Evolutionary conservation across 2,797 vertebrate species (phyloP).

Genomic region (Macrochelys suwanniensis): DNA sequence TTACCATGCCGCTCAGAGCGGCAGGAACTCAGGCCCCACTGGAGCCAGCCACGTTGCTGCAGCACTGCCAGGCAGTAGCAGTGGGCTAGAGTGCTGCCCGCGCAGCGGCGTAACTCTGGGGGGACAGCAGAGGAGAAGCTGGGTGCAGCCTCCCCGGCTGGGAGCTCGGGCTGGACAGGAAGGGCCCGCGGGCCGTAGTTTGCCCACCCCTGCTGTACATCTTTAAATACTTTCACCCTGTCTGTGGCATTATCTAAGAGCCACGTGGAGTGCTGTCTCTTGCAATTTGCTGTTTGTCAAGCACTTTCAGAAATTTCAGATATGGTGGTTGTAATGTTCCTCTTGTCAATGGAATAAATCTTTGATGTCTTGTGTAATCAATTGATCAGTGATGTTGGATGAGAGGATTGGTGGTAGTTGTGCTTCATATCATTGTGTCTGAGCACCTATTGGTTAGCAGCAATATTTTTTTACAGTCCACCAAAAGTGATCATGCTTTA

Average conservation of each 20-base stretch:
- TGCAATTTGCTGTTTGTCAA: neutral
- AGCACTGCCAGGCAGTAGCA: too few relatives aligned
- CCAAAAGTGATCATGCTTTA: neutral
- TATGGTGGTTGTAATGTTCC: neutral
- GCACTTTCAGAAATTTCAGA: neutral
- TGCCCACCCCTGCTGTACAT: neutral
- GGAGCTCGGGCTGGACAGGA: too few relatives aligned
- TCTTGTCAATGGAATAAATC: neutral
- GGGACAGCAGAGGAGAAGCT: too few relatives aligned
- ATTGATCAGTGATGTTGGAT: neutral
- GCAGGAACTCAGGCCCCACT: too few relatives aligned
- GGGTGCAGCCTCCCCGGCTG: too few relatives aligned
- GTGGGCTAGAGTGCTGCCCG: too few relatives aligned
- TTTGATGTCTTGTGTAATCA: neutral
- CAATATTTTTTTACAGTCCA: neutral
- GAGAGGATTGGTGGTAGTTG: neutral
- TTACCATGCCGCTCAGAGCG: too few relatives aligned
- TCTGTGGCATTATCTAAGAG: conserved; percentile 19
- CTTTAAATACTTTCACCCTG: neutral
- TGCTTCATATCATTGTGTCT: neutral
- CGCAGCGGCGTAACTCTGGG: too few relatives aligned
- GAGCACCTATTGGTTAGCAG: neutral
- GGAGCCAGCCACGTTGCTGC: too few relatives aligned
- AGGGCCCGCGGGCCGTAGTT: too few relatives aligned
- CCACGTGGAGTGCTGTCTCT: accelerated